Conservation (phyloP, 1,140 invertebrate genomes). For the Agrypnia vestita region DNA sequence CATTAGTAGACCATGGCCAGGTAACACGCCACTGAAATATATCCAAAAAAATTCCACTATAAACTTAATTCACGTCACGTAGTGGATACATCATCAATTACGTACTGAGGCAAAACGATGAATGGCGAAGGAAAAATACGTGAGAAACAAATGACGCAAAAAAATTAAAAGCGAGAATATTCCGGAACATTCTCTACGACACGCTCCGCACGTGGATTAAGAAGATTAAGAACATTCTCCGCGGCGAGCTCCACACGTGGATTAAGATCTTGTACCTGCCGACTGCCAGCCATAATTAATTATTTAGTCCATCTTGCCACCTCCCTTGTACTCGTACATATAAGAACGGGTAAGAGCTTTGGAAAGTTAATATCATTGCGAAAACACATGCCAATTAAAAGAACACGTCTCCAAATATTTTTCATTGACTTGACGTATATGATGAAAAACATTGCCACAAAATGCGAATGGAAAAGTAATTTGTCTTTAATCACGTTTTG, state of each 20-base stretch:
- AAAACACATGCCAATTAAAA: too few relatives aligned
- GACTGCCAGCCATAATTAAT: too few relatives aligned
- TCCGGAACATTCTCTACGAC: neutral
- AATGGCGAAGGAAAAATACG: neutral
- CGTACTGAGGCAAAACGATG: neutral
- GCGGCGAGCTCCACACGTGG: neutral
- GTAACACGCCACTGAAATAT: too few relatives aligned
- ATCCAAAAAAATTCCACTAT: too few relatives aligned
- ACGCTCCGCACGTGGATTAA: neutral
- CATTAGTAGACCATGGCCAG: too few relatives aligned
- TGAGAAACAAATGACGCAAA: slow-evolving; percentile 1
- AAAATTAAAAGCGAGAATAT: neutral
- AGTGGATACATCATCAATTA: neutral
- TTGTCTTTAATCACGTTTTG: too few relatives aligned
- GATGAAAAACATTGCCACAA: too few relatives aligned
- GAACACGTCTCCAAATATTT: too few relatives aligned
- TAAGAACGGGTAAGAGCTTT: neutral
- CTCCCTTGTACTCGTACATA: neutral
- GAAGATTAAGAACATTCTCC: neutral
- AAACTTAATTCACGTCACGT: too few relatives aligned
- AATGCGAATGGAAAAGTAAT: too few relatives aligned
- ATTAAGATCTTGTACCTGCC: neutral
- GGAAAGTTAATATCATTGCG: too few relatives aligned
- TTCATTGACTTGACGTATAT: too few relatives aligned
- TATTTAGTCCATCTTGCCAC: neutral